Evolutionary conservation across 2,797 vertebrate genomes (phyloP).

Genomic region (Notolepis coatsorum): DNA sequence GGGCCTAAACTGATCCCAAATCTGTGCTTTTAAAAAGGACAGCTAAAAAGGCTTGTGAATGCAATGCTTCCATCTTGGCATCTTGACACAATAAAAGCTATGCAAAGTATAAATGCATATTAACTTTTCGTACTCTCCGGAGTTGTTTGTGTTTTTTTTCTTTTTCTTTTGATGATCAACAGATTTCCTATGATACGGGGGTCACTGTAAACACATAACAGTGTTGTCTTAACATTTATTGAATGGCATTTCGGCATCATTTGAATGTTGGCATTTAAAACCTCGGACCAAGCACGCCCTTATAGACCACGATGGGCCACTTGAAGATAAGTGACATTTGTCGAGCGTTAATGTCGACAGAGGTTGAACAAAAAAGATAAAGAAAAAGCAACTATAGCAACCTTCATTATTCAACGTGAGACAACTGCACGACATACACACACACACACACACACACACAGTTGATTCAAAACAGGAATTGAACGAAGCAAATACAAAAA

Average conservation of each 20-base stretch:
- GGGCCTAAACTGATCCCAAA: neutral
- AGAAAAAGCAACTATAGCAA: slow-evolving; percentile 6
- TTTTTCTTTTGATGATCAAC: too few species aligned
- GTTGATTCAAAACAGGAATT: slow-evolving; percentile 9
- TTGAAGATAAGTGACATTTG: slow-evolving; percentile 10
- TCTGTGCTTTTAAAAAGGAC: too few species aligned
- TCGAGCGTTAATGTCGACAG: slow-evolving; percentile 1
- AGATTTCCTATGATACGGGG: too few species aligned
- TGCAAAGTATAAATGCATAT: too few species aligned
- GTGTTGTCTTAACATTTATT: slow-evolving; percentile 25
- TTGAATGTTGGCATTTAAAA: slow-evolving; percentile 17
- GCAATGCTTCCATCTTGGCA: too few species aligned
- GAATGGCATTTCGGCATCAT: slow-evolving; percentile 14
- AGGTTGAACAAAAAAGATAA: neutral
- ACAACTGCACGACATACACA: neutral
- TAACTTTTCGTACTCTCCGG: too few species aligned
- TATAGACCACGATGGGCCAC: slow-evolving; percentile 25
- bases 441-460: slow-evolving; percentile 8
- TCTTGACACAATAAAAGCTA: too few species aligned
- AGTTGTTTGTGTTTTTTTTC: too few species aligned
- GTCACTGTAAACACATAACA: slow-evolving; percentile 1
- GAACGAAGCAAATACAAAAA: slow-evolving; percentile 41
- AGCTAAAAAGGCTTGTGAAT: too few species aligned
- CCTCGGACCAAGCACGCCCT: slow-evolving; percentile 45
- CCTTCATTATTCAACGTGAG: slow-evolving; percentile 31